Evolutionary conservation across 2,888 invertebrate genomes (phyloP).

Genomic region (Yponomeuta cagnagella): DNA sequence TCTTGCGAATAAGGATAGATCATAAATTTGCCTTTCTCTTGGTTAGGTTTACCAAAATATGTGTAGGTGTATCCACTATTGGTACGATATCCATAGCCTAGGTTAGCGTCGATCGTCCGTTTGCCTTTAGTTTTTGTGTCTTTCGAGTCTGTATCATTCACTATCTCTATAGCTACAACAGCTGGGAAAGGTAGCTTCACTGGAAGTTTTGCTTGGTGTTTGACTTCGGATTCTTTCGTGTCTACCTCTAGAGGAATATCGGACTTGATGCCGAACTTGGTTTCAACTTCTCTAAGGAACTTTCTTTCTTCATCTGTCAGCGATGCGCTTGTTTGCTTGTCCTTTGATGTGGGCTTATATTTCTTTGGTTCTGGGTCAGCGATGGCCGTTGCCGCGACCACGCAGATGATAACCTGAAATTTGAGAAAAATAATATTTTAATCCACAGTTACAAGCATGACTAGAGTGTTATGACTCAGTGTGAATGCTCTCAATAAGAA

Average conservation of each 20-base stretch:
- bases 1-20: conserved; percentile 83
- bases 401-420: conserved; percentile 59
- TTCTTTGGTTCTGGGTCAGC: conserved; percentile 65
- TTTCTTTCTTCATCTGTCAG: conserved; percentile 61
- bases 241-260: conserved; percentile 32
- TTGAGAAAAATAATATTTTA: conserved; percentile 23
- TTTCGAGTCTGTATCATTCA: conserved; percentile 71
- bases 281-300: conserved; percentile 66
- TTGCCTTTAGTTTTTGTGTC: conserved; percentile 74
- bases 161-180: conserved; percentile 78
- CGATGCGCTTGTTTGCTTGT: conserved; percentile 39
- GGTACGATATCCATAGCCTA: conserved; percentile 81
- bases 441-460: not conserved
- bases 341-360: conserved; percentile 47
- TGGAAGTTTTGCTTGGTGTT: conserved; percentile 20
- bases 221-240: conserved; percentile 19
- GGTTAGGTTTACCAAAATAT: conserved; percentile 61
- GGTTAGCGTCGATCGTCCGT: conserved; percentile 82
- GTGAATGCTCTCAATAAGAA: not conserved
- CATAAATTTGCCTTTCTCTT: conserved; percentile 75
- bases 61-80: conserved; percentile 71
- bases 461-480: not conserved
- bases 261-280: conserved; percentile 61
- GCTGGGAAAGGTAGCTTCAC: conserved; percentile 58
- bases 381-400: conserved; percentile 34